Evolutionary conservation across 2,113 vertebrate species (phyloP), one percentile per base, ranked within the genome.

Genomic region (Salvelinus fontinalis): DNA sequence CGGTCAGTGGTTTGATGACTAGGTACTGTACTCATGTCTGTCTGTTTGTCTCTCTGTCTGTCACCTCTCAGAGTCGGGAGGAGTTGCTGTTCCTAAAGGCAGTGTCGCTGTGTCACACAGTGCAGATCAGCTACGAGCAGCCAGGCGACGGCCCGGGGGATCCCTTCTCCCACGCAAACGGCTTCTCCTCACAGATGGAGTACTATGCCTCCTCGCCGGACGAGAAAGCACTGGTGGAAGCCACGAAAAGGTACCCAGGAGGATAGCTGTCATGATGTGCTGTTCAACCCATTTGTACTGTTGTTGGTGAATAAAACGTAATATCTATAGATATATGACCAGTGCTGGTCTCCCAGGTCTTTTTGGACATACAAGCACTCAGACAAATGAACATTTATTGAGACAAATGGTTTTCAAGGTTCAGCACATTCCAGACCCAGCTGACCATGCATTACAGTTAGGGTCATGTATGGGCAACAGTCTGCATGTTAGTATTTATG

Each of bases 151-250:
- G 93, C 64, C 79, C 81, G 3, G 88, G 85, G 2, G 95, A 96
- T 80, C 92, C 93, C 0, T 95, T 95, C 75, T 94, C 94, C 81
- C 94, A 94, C 0, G 83, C 91, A 60, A 95, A 92, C 18, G 95
- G 96, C 34, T 89, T 95, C 65, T 83, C 93, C 0, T 0, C 87
- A 59, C 89, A 94, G 0, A 85, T 97, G 91, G 97, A 99, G 54
- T 99, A 99, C 85, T 99, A 98, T 2, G 97, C 98, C 67, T 97
- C 98, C 3, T 99, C 97, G 0, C 98, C 98, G 1, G 98, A 99
- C 79, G 98, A 99, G 91, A 99, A 99, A 76, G 97, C 97, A 75
- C 92, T 99, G 16, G 97, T 99, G 34, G 98, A 99, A 92, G 98
- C 97, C 81, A 92, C 96, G 3, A 95, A 95, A 87, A 96, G 97